Evolutionary conservation across 2,888 invertebrate genomes (phyloP).

Genomic region (Phortica okadai): DNA sequence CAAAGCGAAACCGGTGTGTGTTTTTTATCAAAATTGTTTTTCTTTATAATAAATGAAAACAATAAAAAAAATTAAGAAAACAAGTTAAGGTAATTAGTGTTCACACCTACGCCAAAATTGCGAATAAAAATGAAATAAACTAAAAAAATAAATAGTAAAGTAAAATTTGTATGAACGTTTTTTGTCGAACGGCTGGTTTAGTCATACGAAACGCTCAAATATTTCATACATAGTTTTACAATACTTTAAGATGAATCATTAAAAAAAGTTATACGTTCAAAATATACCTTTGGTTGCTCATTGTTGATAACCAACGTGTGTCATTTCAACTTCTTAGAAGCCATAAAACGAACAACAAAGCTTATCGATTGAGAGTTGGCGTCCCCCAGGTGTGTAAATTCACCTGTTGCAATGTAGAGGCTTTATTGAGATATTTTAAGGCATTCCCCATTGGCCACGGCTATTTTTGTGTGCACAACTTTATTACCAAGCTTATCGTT

Average conservation of each 20-base stretch:
- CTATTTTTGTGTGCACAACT: not conserved
- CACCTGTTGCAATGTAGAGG: not conserved
- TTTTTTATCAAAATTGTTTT: too few relatives aligned
- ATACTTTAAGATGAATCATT: too few relatives aligned
- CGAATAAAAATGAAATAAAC: not conserved
- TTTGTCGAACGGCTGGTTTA: too few relatives aligned
- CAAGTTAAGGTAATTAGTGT: not conserved
- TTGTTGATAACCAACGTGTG: not conserved
- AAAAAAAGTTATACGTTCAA: too few relatives aligned
- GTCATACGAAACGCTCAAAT: too few relatives aligned
- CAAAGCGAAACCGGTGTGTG: too few relatives aligned
- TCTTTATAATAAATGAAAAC: too few relatives aligned
- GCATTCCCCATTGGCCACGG: not conserved
- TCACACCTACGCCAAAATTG: not conserved
- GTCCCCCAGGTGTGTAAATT: not conserved
- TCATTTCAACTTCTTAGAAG: not conserved
- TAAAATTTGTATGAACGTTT: too few relatives aligned
- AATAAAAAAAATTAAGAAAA: not conserved
- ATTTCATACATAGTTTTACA: too few relatives aligned
- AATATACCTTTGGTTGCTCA: too few relatives aligned
- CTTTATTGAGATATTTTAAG: not conserved
- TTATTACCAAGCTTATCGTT: not conserved
- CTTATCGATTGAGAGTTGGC: not conserved
- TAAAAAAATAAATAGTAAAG: too few relatives aligned
- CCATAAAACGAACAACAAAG: not conserved